phyloP scores from a whole-genome alignment of 64 coral and sea anemone species.

The Anthopleura sola region DNA sequence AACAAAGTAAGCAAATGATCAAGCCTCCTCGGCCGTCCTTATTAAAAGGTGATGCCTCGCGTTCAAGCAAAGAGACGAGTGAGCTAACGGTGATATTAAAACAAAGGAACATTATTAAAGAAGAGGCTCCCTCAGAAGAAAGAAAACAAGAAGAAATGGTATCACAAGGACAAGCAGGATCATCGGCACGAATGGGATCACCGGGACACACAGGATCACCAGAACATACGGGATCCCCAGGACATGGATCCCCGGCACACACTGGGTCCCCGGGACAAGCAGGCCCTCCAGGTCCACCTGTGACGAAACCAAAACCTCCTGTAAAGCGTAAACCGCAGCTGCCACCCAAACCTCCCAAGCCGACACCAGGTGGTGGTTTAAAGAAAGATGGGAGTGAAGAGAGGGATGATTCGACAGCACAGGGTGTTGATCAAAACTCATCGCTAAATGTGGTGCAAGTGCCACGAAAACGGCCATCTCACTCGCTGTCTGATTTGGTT shows the following conservation, averaged over 20 bases:
- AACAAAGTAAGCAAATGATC: background rate
- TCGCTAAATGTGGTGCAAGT: slow-evolving; percentile 9
- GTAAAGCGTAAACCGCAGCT: background rate
- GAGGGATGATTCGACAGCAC: background rate
- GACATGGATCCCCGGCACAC: background rate
- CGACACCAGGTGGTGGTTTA: background rate
- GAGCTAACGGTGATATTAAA: background rate
- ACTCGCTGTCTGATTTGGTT: slow-evolving; percentile 81
- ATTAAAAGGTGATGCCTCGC: background rate
- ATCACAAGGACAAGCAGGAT: background rate
- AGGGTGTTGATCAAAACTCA: background rate
- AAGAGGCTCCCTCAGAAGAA: background rate
- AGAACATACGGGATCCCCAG: background rate
- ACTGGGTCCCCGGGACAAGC: background rate
- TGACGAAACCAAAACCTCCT: slow-evolving; percentile 11
- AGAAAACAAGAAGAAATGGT: background rate
- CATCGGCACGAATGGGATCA: background rate
- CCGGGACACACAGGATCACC: background rate
- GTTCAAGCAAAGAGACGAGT: background rate
- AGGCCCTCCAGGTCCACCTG: background rate
- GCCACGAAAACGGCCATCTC: slow-evolving; percentile 57
- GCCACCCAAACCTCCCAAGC: slow-evolving; percentile 11
- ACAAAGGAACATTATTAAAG: background rate
- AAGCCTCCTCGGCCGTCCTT: background rate
- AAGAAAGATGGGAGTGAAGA: background rate